Conservation (phyloP, 2,888 invertebrate genomes). For the Hirtodrosophila duncani region DNA sequence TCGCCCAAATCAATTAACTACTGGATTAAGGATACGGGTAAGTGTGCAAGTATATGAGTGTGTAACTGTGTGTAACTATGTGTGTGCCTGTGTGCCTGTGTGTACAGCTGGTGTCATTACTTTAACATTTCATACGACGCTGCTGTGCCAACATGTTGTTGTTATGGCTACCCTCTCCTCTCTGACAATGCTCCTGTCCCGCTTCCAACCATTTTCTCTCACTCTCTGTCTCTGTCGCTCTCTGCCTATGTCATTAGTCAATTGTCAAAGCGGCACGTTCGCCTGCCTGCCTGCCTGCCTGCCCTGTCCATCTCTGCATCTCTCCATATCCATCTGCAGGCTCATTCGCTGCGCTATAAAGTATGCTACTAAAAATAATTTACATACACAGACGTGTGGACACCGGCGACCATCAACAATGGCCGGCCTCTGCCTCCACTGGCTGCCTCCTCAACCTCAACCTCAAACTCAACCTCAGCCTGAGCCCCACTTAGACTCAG, state of each 20-base stretch:
- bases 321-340: no score
- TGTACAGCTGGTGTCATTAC: conserved; percentile 52
- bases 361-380: conserved; percentile 34
- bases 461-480: no score
- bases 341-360: conserved; percentile 23
- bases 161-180: no score
- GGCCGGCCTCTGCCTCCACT: no score
- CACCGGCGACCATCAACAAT: no score
- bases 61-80: conserved; percentile 5
- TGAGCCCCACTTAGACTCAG: no score
- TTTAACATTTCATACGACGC: conserved; percentile 69
- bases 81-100: conserved; percentile 11
- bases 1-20: conserved; percentile 94
- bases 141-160: no score
- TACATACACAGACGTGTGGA: conserved; percentile 28
- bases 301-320: background rate
- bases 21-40: conserved; percentile 92
- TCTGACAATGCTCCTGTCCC: no score
- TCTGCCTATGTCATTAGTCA: conserved; percentile 62
- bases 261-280: conserved; percentile 52
- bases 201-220: no score
- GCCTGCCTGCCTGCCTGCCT: conserved; percentile 12
- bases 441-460: no score
- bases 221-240: no score
- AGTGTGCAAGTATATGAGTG: conserved; percentile 72